Evolutionary conservation across 2,888 invertebrate species (phyloP), one percentile per base, ranked within the genome.

Genomic region (Acronicta aceris): DNA sequence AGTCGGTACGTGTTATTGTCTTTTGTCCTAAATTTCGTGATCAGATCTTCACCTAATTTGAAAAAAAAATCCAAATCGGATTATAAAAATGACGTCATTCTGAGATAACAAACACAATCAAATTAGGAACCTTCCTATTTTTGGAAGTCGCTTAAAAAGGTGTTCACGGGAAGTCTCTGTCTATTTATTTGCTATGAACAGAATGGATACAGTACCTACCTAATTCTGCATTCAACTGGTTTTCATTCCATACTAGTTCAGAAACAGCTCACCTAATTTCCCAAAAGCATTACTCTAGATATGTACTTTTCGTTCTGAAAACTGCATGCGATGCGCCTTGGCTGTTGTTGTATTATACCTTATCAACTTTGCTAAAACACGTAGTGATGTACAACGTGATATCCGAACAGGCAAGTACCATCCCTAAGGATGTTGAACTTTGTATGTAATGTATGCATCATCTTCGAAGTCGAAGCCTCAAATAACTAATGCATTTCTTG

Each of bases 321-420:
- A 72, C 68, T 67, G 54, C 73, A 71, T 66, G 30, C n/a, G 21
- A 13, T 47, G 40, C n/a, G 50, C 48, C 60, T 59, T 45, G 54
- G 60, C 50, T 60, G 51, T 55, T 72, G 73, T 69, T 67, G 51
- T 46, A 52, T 67, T 52, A 56, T 25, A 27, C 38, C 49, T 60
- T 57, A 70, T 61, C 68, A 73, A 73, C 56, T 68, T 73, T 42
- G 46, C 48, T 42, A 25, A 38, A 55, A 42, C 69, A 69, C 70
- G 69, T 73, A 53, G 52, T 41, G 74, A 50, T 57, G 68, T 70
- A 68, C 41, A 30, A 49, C 49, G 3, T 73, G 50, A 57, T 66
- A 53, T 69, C 48, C 56, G 45, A 60, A 15, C 60, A 36, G 17
- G 38, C 47, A 62, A 54, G 43, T 50, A 45, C 42, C 38, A 53